These are phyloP conservation scores for Charina bottae DNA, from an alignment of 2,113 vertebrate species.

Conservation along the genomic window DNA sequence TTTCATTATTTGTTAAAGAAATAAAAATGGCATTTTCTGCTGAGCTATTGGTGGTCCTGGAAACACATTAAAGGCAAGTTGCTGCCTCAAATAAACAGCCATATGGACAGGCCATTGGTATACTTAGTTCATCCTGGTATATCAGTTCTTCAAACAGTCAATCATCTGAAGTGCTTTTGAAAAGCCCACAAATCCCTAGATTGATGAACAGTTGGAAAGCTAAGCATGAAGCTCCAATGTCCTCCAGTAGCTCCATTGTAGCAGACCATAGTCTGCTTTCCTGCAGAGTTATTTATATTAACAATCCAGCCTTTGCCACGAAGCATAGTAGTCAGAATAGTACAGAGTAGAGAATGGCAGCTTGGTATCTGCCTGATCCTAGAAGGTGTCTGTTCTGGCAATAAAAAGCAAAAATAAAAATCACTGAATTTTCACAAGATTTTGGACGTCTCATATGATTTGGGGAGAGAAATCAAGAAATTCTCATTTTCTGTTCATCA, in stretches of 20 bases:
- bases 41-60: neutral
- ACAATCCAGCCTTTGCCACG: rapidly evolving
- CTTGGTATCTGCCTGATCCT: no score
- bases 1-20: neutral
- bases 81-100: neutral
- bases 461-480: no score
- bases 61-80: slow-evolving; percentile 13
- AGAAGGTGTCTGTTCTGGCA: no score
- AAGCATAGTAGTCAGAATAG: neutral
- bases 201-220: neutral
- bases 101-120: neutral
- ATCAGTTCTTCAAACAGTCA: slow-evolving; percentile 2
- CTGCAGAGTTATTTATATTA: slow-evolving; percentile 4
- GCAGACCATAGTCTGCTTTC: neutral
- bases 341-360: neutral
- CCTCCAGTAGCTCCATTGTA: neutral
- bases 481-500: no score
- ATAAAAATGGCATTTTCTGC: neutral
- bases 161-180: slow-evolving; percentile 8
- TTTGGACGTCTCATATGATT: no score
- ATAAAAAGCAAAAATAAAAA: no score
- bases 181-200: neutral
- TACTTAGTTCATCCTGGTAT: neutral
- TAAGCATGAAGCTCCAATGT: neutral
- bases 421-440: no score